Evolutionary conservation across 2,797 vertebrate species (phyloP), one percentile per base, ranked within the genome.

Genomic region (Gila robusta): DNA sequence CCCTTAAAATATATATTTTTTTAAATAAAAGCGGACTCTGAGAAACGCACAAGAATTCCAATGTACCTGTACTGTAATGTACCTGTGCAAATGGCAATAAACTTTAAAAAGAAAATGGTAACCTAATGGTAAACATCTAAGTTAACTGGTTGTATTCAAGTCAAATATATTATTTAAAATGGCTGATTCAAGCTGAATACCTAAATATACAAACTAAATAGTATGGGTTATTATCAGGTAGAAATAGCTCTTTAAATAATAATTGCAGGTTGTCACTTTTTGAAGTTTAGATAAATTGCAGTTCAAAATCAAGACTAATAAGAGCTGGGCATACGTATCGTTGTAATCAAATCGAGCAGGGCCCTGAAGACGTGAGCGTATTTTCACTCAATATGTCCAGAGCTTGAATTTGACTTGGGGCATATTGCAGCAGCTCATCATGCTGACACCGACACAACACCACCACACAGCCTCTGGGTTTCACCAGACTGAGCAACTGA

Each of bases 401-500:
- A 70, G 71, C 44, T 84, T 11, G 11, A 11, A 44, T 80, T 76
- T 81, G 81, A 83, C 84, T 83, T 28, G 59, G 54, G 87, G 87
- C 87, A 71, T 81, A 82, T 81, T 81, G 87, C 66, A 17, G 81
- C 67, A 84, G 62, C 81, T 81, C 84, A 67, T 84, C 64, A 84
- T 84, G 86, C 86, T 85, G 83, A 87, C 88, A 80, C 76, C 23
- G 26, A 83, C 84, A 84, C 67, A 77, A 54, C 37, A 19, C 44
- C 66, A 81, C 84, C 39, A 32, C 70, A 79, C 79, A 72, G 64
- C 79, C 71, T 76, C 77, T 52, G 54, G 64, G 71, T 83, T 71
- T 86, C 77, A 73, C 86, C 86, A 89, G 77, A 86, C 86, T 89
- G 86, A 83, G 85, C 64, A 86, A 81, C 81, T 73, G 16, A 88